These are phyloP conservation scores for Halichoeres trimaculatus DNA, from an alignment of 2,113 vertebrate genomes.

Conservation along the genomic window DNA sequence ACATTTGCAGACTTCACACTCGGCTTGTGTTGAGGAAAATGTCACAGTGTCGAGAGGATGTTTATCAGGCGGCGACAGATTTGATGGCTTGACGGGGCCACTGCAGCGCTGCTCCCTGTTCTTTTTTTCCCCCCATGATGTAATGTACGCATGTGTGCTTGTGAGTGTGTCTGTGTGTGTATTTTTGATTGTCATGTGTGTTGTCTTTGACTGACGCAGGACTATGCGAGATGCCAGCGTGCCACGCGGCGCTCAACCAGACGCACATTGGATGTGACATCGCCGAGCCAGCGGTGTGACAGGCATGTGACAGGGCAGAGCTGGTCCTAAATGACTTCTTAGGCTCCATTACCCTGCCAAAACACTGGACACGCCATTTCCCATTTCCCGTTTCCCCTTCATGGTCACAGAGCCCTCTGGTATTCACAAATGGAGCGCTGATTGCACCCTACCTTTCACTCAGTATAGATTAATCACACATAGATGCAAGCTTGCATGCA, in stretches of 20 bases:
- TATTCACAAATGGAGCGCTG: slow-evolving; percentile 74
- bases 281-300: slow-evolving; percentile 73
- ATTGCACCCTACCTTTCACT: slow-evolving; percentile 72
- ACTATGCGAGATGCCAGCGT: slow-evolving; percentile 67
- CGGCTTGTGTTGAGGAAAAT: slow-evolving; percentile 66
- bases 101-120: slow-evolving; percentile 34
- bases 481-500: slow-evolving; percentile 64
- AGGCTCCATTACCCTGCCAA: slow-evolving; percentile 82
- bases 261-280: slow-evolving; percentile 78
- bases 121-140: slow-evolving; percentile 17
- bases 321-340: slow-evolving; percentile 80
- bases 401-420: slow-evolving; percentile 76
- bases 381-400: slow-evolving; percentile 79
- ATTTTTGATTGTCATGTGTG: slow-evolving; percentile 66
- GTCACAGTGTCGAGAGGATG: slow-evolving; percentile 76
- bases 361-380: slow-evolving; percentile 77
- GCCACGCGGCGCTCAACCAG: slow-evolving; percentile 51
- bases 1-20: slow-evolving; percentile 46
- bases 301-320: slow-evolving; percentile 78
- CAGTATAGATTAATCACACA: slow-evolving; percentile 69
- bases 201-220: slow-evolving; percentile 75
- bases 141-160: slow-evolving; percentile 17
- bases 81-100: slow-evolving; percentile 75
- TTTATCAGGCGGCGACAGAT: slow-evolving; percentile 82
- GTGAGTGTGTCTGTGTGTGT: background rate